These are phyloP conservation scores for Drosophila rhopaloa DNA, from an alignment of 1,140 invertebrate species.

Conservation along the genomic window DNA sequence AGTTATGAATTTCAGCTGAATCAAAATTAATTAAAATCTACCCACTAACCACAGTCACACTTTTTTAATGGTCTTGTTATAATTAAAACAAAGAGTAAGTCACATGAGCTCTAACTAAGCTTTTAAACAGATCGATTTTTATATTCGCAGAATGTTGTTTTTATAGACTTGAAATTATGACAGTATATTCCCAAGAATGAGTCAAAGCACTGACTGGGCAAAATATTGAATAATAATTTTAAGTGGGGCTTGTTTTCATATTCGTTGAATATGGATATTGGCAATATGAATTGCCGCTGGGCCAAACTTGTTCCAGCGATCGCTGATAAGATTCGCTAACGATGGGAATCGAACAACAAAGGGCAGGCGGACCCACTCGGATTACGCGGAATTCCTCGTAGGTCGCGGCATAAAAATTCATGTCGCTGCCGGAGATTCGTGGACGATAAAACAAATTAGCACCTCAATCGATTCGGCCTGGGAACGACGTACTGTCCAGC, in stretches of 20 bases:
- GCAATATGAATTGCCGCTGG: constrained; percentile 24
- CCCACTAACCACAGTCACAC: not conserved
- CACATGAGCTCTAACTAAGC: not conserved
- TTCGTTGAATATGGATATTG: constrained; percentile 50
- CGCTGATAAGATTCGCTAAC: constrained; percentile 31
- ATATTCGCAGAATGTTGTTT: not conserved
- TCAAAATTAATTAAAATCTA: not conserved
- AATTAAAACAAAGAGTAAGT: not conserved
- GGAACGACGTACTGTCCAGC: constrained; percentile 4
- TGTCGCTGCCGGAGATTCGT: constrained; percentile 46
- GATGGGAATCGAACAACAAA: constrained; percentile 32
- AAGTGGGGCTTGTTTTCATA: constrained; percentile 27
- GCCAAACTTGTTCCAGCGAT: constrained; percentile 46
- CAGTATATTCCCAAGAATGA: constrained; percentile 5
- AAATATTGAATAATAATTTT: not conserved
- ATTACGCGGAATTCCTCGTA: constrained; percentile 30
- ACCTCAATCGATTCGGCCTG: constrained; percentile 35
- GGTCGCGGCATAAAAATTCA: constrained; percentile 51
- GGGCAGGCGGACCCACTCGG: constrained; percentile 10
- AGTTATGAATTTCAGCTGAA: too few species aligned
- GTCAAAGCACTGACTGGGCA: not conserved
- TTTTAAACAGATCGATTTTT: not conserved
- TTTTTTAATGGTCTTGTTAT: not conserved
- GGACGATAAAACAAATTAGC: constrained; percentile 66
- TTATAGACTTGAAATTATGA: not conserved